Base-by-base conservation (phyloP, 2,888 invertebrate genomes). In the Leptarthrus brevirostris region DNA sequence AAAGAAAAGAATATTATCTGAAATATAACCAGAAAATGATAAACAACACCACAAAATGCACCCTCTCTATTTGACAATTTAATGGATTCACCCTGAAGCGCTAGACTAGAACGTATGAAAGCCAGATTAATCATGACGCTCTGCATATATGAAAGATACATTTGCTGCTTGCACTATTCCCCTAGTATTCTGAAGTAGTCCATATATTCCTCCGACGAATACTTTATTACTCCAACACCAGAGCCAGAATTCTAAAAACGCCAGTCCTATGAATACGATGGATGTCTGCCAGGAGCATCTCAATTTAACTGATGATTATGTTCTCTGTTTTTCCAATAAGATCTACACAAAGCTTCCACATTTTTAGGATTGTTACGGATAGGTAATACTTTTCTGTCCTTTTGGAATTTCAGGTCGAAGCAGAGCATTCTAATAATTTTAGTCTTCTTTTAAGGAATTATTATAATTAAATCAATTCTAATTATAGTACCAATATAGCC, bases 21-120 rank as follows among this genome's bases (percentile, higher is more conserved):
- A 24, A 16, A 66, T 47, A 66, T 66, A 66, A 66, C 44, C 47
- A 47, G 64, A 66, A 66, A 66, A 66, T 66, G 64, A 66, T 66
- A 66, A 66, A 66, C 64, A 66, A 47, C 47, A 66, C 64, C 64
- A 66, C 64, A 66, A 66, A 66, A 66, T 66, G 47, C 47, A 12
- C 64, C 44, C 61, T 61, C 61, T 61, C 64, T 47, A 66, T 66
- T 66, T 66, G 64, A 66, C 64, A 66, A 66, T 66, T 66, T 66
- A 66, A 66, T 66, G 64, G 64, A 66, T 66, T 66, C 64, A 47
- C 64, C 64, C 64, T 66, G 26, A 34, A 66, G 64, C 47, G 24
- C 26, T 47, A 47, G 64, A 47, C 22, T 66, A 66, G 64, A 66
- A 66, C 47, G 47, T 66, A 66, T 66, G 64, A 66, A 66, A 66